Percentiles rank a stretch among this genome's conserved stretches.
Conservation (phyloP, 2,888 invertebrate species). For the Lomographa bimaculata region DNA sequence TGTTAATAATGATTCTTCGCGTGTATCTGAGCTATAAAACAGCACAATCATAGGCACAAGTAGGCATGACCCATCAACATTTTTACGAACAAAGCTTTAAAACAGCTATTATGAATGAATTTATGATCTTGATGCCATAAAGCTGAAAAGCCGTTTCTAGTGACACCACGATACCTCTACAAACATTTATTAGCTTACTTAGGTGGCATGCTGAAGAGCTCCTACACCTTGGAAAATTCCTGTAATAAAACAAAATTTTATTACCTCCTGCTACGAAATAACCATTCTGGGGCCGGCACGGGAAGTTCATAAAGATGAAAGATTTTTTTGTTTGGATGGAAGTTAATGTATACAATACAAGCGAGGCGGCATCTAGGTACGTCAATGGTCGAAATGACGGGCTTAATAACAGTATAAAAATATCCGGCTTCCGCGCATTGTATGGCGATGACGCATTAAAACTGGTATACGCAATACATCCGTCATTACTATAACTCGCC, state of each 20-base stretch:
- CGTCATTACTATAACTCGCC: no score
- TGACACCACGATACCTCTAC: slow-evolving; percentile 30
- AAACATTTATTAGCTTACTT: slow-evolving; percentile 65
- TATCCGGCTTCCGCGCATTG: slow-evolving; percentile 26
- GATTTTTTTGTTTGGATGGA: slow-evolving; percentile 10
- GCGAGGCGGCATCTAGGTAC: slow-evolving; percentile 1
- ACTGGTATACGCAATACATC: slow-evolving; percentile 31
- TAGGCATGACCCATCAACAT: slow-evolving; percentile 5
- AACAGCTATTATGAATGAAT: slow-evolving; percentile 17
- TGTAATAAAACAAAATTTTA: slow-evolving; percentile 70
- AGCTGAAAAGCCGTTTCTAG: slow-evolving; percentile 19
- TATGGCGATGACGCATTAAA: slow-evolving; percentile 40
- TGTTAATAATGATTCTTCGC: slow-evolving; percentile 11
- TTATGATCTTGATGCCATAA: slow-evolving; percentile 14
- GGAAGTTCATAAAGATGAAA: slow-evolving; percentile 18
- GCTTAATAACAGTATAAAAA: slow-evolving; percentile 20
- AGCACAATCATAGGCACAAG: slow-evolving; percentile 2
- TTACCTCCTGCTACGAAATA: slow-evolving; percentile 19
- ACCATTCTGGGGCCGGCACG: slow-evolving; percentile 6
- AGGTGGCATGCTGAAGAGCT: slow-evolving; percentile 75
- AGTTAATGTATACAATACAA: slow-evolving; percentile 9
- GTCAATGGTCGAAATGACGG: slow-evolving; percentile 8
- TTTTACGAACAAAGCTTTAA: slow-evolving; percentile 14
- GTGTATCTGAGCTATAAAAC: slow-evolving; percentile 12
- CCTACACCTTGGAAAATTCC: slow-evolving; percentile 72